phyloP scores from a whole-genome alignment of 2,797 vertebrate species.

The Petrocephalus schoutedeni region DNA sequence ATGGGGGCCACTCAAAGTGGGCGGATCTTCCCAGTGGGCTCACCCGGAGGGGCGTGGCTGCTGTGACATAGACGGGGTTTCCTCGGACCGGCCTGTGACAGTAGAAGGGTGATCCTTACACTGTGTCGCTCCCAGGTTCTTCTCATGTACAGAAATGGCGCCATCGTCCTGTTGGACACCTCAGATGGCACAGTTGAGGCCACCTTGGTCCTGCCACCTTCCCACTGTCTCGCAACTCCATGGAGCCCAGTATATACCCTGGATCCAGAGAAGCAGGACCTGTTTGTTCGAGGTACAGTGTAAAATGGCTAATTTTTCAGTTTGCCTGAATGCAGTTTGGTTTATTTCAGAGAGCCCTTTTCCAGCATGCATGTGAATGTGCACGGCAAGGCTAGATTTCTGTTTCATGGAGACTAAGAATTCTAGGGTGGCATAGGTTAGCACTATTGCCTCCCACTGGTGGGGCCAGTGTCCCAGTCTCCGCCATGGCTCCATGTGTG shows the following conservation, averaged over 20 bases:
- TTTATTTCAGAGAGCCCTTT: not conserved
- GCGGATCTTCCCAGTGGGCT: not conserved
- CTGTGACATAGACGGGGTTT: not conserved
- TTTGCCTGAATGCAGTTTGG: not conserved
- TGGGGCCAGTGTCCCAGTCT: not conserved
- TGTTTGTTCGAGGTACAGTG: conserved; percentile 25
- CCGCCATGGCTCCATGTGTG: not conserved
- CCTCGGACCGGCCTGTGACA: not conserved
- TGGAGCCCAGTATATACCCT: conserved; percentile 22
- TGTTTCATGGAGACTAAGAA: not conserved
- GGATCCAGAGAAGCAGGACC: conserved; percentile 10
- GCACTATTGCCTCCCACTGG: not conserved
- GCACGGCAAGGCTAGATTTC: not conserved
- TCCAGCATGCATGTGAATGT: not conserved
- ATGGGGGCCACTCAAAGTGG: not conserved
- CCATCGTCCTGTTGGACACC: conserved; percentile 47
- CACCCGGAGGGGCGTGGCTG: not conserved
- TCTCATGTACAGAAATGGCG: conserved; percentile 46
- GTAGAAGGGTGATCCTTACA: not conserved
- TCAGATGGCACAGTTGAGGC: conserved; percentile 42
- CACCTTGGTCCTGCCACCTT: conserved; percentile 38
- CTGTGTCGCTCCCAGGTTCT: not conserved
- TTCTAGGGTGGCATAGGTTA: not conserved
- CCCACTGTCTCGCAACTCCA: conserved; percentile 31
- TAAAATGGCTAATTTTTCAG: not conserved